Conservation (phyloP, 2,797 vertebrate species). For the Allobates femoralis region DNA sequence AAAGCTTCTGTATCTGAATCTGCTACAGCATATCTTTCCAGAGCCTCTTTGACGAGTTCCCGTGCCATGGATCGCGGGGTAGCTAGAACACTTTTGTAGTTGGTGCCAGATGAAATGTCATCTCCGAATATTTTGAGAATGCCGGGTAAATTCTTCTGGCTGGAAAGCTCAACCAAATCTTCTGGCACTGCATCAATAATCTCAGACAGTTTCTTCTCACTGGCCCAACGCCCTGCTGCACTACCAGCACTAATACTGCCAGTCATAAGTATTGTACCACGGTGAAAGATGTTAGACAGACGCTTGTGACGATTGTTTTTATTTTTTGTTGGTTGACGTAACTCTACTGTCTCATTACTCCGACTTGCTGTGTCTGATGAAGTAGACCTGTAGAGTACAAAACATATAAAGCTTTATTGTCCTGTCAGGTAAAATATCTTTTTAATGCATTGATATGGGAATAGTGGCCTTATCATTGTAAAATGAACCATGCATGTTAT, state of each 20-base stretch:
- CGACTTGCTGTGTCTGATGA: conserved; percentile 75
- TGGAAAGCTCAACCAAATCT: conserved; percentile 66
- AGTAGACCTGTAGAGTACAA: conserved; percentile 69
- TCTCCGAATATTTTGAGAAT: conserved; percentile 77
- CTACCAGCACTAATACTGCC: conserved; percentile 75
- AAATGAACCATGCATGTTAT: neutral
- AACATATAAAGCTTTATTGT: conserved; percentile 58
- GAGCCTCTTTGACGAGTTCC: conserved; percentile 72
- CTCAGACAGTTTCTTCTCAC: conserved; percentile 74
- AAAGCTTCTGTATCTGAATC: conserved; percentile 74
- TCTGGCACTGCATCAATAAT: conserved; percentile 72
- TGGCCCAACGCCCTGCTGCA: conserved; percentile 73
- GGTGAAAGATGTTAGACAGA: conserved; percentile 88
- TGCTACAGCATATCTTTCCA: conserved; percentile 73
- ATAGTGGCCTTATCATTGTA: neutral
- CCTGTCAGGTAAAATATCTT: too few relatives aligned
- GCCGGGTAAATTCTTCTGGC: conserved; percentile 70
- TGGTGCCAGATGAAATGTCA: conserved; percentile 73
- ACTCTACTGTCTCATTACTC: conserved; percentile 75
- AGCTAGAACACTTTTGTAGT: conserved; percentile 79
- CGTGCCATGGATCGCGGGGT: conserved; percentile 73
- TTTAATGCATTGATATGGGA: neutral
- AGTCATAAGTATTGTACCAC: conserved; percentile 76
- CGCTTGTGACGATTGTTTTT: conserved; percentile 84
- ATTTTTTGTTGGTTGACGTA: conserved; percentile 80